Conservation (phyloP, 2,888 invertebrate genomes). For the Metalampra italica region DNA sequence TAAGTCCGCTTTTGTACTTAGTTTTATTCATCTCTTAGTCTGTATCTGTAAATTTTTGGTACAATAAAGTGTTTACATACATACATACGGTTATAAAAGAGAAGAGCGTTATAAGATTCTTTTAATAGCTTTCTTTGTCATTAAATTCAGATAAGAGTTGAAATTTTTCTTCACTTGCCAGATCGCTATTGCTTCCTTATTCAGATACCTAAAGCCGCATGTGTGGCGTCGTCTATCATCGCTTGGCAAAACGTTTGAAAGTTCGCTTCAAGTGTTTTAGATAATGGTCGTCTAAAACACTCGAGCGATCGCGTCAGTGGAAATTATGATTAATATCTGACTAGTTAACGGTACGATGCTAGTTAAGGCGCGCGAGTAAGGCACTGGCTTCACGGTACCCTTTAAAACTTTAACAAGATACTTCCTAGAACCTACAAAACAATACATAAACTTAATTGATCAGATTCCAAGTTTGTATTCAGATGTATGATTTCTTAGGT, state of each 20-base stretch:
- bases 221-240: conserved; percentile 12
- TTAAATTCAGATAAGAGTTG: too few relatives aligned
- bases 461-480: too few relatives aligned
- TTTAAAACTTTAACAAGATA: background rate
- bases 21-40: too few relatives aligned
- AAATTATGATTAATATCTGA: conserved; percentile 74
- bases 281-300: conserved; percentile 71
- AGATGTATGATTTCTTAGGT: too few relatives aligned
- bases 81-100: too few relatives aligned
- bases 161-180: too few relatives aligned
- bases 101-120: too few relatives aligned
- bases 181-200: background rate
- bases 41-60: too few relatives aligned
- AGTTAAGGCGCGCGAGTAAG: conserved; percentile 18
- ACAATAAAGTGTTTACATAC: too few relatives aligned
- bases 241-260: conserved; percentile 19
- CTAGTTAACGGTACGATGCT: conserved; percentile 47
- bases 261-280: conserved; percentile 40
- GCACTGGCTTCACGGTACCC: background rate
- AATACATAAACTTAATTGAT: too few relatives aligned
- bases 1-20: too few relatives aligned
- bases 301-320: conserved; percentile 62
- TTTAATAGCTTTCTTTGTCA: too few relatives aligned
- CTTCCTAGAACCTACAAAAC: background rate
- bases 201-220: background rate